phyloP scores from a whole-genome alignment of 1,140 invertebrate species.

The Megalopta genalis region DNA sequence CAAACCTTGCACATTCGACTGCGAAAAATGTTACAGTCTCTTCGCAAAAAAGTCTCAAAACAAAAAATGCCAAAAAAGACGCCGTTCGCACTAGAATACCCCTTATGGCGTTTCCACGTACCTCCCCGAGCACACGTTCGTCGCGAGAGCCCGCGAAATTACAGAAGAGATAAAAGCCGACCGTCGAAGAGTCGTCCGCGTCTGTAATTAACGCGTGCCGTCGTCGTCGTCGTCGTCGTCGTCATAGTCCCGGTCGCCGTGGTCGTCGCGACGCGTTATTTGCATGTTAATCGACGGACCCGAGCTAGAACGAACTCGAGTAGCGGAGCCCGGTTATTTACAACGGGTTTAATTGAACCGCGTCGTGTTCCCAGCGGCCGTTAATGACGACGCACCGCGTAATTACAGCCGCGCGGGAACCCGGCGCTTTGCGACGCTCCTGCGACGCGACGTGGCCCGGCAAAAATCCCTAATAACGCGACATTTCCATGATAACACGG shows the following conservation, averaged over 20 bases:
- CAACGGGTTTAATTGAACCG: conserved; percentile 56
- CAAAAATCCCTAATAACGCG: neutral
- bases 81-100: too few relatives aligned
- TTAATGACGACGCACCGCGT: conserved; percentile 29
- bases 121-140: too few relatives aligned
- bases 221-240: too few relatives aligned
- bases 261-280: conserved; percentile 24
- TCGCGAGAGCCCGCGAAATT: neutral
- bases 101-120: too few relatives aligned
- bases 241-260: too few relatives aligned
- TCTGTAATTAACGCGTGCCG: conserved; percentile 23
- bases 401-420: conserved; percentile 36
- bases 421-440: neutral
- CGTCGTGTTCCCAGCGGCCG: conserved; percentile 11
- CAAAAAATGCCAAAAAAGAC: too few relatives aligned
- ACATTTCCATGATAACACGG: conserved; percentile 38
- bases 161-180: neutral
- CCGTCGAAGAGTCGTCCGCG: neutral
- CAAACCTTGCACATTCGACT: too few relatives aligned
- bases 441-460: neutral
- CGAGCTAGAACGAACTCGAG: neutral
- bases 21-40: too few relatives aligned
- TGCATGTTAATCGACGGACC: conserved; percentile 23
- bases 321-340: conserved; percentile 18
- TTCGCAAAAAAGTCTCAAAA: too few relatives aligned